A percentile compares a stretch with the other conserved stretches of the same genome.
Conservation (phyloP, 2,888 invertebrate species). For the Acronicta alni region DNA sequence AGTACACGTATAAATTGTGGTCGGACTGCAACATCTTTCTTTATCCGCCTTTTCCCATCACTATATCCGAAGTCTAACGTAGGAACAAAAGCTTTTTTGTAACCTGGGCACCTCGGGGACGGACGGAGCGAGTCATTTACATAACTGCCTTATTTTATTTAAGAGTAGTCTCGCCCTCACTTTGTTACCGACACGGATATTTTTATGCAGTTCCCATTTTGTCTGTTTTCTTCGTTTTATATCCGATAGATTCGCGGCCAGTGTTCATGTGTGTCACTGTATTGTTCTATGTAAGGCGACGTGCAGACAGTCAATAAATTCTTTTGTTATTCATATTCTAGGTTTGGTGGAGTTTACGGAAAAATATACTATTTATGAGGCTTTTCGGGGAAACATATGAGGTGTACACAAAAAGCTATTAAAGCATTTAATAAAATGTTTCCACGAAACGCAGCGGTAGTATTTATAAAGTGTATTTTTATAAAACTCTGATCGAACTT, state of each 20-base stretch:
- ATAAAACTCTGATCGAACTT: neutral
- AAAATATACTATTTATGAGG: neutral
- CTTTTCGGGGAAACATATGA: no score
- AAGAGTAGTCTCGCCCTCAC: conserved; percentile 71
- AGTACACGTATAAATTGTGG: no score
- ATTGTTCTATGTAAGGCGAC: conserved; percentile 49
- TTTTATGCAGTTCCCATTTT: conserved; percentile 72
- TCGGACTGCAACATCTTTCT: neutral
- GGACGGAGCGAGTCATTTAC: conserved; percentile 74
- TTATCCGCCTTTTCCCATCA: conserved; percentile 25
- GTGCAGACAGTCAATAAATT: conserved; percentile 9
- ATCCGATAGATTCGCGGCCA: conserved; percentile 52
- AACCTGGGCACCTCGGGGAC: conserved; percentile 71
- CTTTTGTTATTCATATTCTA: neutral
- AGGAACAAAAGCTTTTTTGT: conserved; percentile 77
- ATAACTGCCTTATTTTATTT: conserved; percentile 84
- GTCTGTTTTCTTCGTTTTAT: conserved; percentile 46
- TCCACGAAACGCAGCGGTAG: neutral
- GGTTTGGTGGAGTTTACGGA: neutral
- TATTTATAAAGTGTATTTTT: neutral
- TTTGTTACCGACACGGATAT: conserved; percentile 72
- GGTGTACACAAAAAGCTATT: no score
- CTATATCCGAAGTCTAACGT: conserved; percentile 50
- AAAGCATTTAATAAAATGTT: no score
- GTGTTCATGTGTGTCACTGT: conserved; percentile 53